These are phyloP conservation scores for Craseonycteris thonglongyai DNA, from an alignment of 2,113 vertebrate species.

Conservation along the genomic window DNA sequence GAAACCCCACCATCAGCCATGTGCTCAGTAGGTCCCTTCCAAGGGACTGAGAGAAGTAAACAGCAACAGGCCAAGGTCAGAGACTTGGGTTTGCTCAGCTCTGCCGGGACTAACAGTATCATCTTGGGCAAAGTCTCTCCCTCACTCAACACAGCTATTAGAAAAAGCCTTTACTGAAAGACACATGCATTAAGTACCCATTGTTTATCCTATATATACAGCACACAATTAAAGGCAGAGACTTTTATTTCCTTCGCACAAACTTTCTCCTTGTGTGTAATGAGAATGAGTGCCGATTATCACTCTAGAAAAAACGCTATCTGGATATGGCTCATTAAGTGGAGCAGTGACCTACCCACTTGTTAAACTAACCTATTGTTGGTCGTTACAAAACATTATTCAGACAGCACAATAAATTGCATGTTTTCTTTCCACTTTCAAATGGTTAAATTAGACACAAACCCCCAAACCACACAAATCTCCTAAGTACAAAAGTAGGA, in stretches of 20 bases:
- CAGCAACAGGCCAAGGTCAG: not conserved
- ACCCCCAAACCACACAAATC: not conserved
- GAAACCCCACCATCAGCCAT: no score
- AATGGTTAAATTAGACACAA: conserved; percentile 45
- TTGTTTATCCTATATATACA: not conserved
- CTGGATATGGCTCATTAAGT: conserved; percentile 15
- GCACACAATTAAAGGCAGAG: not conserved
- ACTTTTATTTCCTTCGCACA: not conserved
- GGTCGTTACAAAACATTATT: conserved; percentile 55
- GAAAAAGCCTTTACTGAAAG: not conserved
- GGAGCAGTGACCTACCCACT: conserved; percentile 14
- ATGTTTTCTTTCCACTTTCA: conserved; percentile 53
- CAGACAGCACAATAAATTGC: conserved; percentile 10
- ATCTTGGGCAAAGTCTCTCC: not conserved
- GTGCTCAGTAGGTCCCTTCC: not conserved
- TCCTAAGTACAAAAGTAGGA: not conserved
- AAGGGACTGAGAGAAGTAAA: not conserved
- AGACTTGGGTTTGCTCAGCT: not conserved
- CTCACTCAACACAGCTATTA: not conserved
- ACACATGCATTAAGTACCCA: not conserved
- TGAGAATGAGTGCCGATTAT: not conserved
- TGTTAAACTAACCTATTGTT: conserved; percentile 15
- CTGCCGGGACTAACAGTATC: not conserved
- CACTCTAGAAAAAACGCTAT: not conserved
- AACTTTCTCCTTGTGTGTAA: not conserved